A percentile compares a stretch with the other conserved stretches of the same genome.
Conservation (phyloP, 2,888 invertebrate genomes). For the Mythimna lalbum region DNA sequence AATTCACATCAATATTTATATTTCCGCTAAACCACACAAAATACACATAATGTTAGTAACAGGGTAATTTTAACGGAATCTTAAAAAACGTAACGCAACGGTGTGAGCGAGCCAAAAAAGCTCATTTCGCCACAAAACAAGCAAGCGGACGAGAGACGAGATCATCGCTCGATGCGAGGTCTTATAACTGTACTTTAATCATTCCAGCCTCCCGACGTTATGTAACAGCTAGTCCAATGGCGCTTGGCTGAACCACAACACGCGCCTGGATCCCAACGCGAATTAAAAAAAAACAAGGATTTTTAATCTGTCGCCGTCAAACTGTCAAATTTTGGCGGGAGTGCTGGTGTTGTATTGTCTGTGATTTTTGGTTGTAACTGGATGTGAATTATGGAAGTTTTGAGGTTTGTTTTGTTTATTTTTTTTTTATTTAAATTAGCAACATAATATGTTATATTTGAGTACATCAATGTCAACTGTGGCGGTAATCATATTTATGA, state of each 20-base stretch:
- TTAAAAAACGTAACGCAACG: conserved; percentile 64
- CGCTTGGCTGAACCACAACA: conserved; percentile 79
- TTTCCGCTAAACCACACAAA: conserved; percentile 20
- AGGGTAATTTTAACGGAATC: conserved; percentile 62
- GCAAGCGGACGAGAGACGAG: conserved; percentile 79
- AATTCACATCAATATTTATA: conserved; percentile 14
- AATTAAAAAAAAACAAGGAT: conserved; percentile 53
- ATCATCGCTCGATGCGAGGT: conserved; percentile 88
- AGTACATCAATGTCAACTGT: too few relatives aligned
- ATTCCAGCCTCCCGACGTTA: conserved; percentile 84
- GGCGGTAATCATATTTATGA: too few relatives aligned
- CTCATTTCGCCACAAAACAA: conserved; percentile 88
- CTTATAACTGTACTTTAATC: conserved; percentile 89
- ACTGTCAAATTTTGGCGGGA: conserved; percentile 63
- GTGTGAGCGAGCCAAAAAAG: conserved; percentile 82
- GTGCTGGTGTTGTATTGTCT: conserved; percentile 51
- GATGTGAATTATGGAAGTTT: conserved; percentile 63
- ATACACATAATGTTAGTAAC: conserved; percentile 49
- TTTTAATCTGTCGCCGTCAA: conserved; percentile 56
- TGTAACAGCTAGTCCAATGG: conserved; percentile 86
- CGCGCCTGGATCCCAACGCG: conserved; percentile 74
- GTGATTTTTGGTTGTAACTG: conserved; percentile 49
- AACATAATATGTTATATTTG: too few relatives aligned
- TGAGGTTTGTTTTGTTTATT: conserved; percentile 55
- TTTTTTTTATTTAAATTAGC: conserved; percentile 1